Evolutionary conservation across 2,888 invertebrate species (phyloP), one percentile per base, ranked within the genome.

Genomic region (Meta bourneti): DNA sequence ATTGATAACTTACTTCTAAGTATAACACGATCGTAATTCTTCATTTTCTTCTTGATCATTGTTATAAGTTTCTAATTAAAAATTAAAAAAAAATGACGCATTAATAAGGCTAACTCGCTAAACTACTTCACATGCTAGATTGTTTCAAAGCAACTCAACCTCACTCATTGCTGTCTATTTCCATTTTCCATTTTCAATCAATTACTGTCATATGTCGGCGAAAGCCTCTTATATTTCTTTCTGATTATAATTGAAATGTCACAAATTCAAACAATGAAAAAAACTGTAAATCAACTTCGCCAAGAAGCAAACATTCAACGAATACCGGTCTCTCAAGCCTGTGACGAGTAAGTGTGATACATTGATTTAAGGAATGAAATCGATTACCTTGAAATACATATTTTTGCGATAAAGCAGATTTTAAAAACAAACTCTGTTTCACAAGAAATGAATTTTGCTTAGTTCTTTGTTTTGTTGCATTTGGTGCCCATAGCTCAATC

Each of bases 241-340:
- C 75, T 75, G 78, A 81, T 72, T 90, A 52, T 52, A 77, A 49
- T 71, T 54, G 89, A 87, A 94, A 94, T 94, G 93, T 93, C 94
- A 11, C 95, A 95, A 93, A 94, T 95, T 52, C 94, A 94, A 88
- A 94, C 94, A 71, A 94, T 95, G 93, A 94, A 94, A 89, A 94
- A 94, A 89, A 95, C 95, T 91, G 94, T 95, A 20, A 93, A 94
- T 20, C 95, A 95, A 93, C 94, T 95, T 70, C 94, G 94, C 77
- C 95, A 95, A 93, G 95, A 95, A 93, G 95, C 95, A 49, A 94
- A 94, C 91, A 94, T 95, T 69, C 94, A 94, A 79, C 93, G 95
- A 88, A 95, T 95, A 72, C 94, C 94, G 20, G 95, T 95, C 34
- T 95, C 95, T 19, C 94, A 95, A 93, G 95, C 95, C 0, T 94